Base-by-base conservation (phyloP, 2,797 vertebrate species). In the Euthynnus affinis region DNA sequence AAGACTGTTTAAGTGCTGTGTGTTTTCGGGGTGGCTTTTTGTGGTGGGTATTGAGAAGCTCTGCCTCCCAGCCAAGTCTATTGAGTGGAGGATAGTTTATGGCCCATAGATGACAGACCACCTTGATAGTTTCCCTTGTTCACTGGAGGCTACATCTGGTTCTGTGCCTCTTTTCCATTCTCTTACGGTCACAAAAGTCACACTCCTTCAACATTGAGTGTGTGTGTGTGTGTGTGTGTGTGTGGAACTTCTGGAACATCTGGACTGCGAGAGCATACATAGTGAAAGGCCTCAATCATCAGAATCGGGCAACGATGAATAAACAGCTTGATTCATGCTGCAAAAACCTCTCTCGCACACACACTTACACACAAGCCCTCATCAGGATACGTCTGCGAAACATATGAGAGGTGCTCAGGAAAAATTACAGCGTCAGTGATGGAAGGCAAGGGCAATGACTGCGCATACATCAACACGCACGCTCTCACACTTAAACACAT, bases 211-310 rank as follows among this genome's bases (percentile, higher is more conserved):
- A 81, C 27, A 22, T 37, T 62, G 25, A 59, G 34, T 48, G 14
- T 60, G 32, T 69, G 71, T 63, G 27, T 51, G 3, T 42, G 27
- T 59, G 68, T 18, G 62, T 46, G 3, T 42, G 27, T 59, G 68
- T 18, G 62, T 78, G 48, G 25, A 61, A 66, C 56, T 80, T 25
- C 60, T 59, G 69, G 44, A 86, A 91, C 87, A 93, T 91, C 86
- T 92, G 89, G 85, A 51, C 67, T 52, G 63, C 59, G 74, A 78
- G 70, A 34, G 27, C 68, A 86, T 82, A 80, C 80, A 85, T 79
- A 76, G 78, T 83, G 72, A 89, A 87, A 88, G 71, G 83, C 63
- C 62, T 92, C 86, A 89, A 92, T 93, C 83, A 83, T 48, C 83
- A 86, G 78, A 82, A 87, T 75, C n/a, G 5, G 48, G 42, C 60